Conservation (phyloP, 2,888 invertebrate genomes). For the Lasioglossum lativentre region DNA sequence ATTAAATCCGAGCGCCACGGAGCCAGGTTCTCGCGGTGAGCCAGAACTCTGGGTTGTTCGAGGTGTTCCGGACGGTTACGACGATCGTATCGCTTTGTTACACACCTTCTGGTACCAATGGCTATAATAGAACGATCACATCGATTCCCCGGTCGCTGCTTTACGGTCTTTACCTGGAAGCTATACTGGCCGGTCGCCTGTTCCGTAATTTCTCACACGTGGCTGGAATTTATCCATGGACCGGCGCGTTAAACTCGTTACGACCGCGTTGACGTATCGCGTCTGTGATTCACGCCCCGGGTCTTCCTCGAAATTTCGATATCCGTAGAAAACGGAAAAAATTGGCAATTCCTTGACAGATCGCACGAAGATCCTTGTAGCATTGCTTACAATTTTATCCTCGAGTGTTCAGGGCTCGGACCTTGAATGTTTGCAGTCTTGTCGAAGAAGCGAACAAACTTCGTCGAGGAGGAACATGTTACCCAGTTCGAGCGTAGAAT, state of each 20-base stretch:
- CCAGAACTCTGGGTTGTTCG: constrained; percentile 38
- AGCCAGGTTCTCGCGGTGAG: constrained; percentile 28
- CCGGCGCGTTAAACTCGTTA: constrained; percentile 34
- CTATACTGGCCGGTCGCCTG: constrained; percentile 35
- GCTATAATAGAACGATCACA: constrained; percentile 65
- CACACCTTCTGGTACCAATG: constrained; percentile 52
- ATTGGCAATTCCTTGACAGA: background rate
- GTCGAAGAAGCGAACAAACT: background rate
- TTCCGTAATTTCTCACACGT: constrained; percentile 48
- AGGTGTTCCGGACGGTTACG: constrained; percentile 54
- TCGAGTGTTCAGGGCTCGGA: background rate
- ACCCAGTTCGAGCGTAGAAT: background rate
- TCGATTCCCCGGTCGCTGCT: constrained; percentile 44
- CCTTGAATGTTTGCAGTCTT: background rate
- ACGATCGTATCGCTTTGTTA: constrained; percentile 63
- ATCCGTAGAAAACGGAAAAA: background rate
- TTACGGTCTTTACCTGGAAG: constrained; percentile 52
- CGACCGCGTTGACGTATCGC: constrained; percentile 20
- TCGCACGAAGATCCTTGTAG: background rate
- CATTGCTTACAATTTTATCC: background rate
- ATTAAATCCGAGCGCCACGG: constrained; percentile 56
- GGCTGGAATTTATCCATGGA: constrained; percentile 19
- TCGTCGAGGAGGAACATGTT: background rate
- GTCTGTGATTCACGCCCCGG: constrained; percentile 9
- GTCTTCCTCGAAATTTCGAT: background rate